phyloP scores from a whole-genome alignment of 2,113 vertebrate species.

The Calcarius ornatus region DNA sequence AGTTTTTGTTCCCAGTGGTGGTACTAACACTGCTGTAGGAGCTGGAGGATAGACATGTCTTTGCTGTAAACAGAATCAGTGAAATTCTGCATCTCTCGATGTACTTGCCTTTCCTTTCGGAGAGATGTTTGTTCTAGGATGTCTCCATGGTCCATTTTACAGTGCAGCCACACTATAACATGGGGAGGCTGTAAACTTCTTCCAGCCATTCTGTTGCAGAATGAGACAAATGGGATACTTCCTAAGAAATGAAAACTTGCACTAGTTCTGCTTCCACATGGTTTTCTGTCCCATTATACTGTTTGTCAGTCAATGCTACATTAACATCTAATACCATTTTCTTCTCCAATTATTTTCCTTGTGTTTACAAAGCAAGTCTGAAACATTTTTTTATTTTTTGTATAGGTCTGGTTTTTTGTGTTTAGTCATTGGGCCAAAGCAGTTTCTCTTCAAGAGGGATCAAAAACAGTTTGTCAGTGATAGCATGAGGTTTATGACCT shows the following conservation, averaged over 20 bases:
- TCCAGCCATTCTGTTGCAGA: not conserved
- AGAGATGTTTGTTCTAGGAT: not conserved
- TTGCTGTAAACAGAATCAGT: not conserved
- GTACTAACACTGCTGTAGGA: not conserved
- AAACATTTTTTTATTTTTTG: not conserved
- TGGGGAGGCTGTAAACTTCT: not conserved
- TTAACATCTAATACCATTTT: not conserved
- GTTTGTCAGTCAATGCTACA: not conserved
- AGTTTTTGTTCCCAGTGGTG: not conserved
- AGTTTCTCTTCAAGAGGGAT: conserved; percentile 30
- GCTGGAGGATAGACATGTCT: not conserved
- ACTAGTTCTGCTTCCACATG: not conserved
- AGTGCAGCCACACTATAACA: not conserved
- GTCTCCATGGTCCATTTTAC: not conserved
- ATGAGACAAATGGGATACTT: not conserved
- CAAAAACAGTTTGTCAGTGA: conserved; percentile 38
- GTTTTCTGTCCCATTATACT: not conserved
- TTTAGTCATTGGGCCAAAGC: not conserved
- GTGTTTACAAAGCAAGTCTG: not conserved
- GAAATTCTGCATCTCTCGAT: not conserved
- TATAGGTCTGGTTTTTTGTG: not conserved
- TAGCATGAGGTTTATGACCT: conserved; percentile 42
- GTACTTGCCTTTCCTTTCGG: not conserved
- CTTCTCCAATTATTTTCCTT: not conserved
- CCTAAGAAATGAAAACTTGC: not conserved